These are phyloP conservation scores for Chunga burmeisteri DNA, from an alignment of 2,113 vertebrate species.

Conservation along the genomic window DNA sequence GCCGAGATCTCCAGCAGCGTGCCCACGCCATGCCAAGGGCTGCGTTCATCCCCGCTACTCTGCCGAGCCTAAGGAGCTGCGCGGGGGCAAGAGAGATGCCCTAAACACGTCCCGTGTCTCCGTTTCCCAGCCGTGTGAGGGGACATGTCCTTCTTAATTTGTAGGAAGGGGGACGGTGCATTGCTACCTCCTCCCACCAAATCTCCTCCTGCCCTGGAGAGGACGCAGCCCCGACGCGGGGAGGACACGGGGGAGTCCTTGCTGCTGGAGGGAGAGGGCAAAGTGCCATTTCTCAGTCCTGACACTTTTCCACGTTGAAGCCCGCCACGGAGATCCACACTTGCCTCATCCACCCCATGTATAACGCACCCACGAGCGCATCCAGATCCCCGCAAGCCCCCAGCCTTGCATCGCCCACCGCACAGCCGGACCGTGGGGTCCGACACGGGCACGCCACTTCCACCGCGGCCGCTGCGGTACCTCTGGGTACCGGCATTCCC, in stretches of 20 bases:
- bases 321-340: fast-evolving
- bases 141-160: fast-evolving
- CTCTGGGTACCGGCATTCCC: not conserved
- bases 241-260: fast-evolving
- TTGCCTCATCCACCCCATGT: fast-evolving
- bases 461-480: not conserved
- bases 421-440: fast-evolving
- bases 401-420: fast-evolving
- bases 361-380: no score
- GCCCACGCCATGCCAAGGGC: not conserved
- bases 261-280: not conserved
- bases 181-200: fast-evolving
- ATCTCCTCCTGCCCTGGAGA: not conserved
- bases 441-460: fast-evolving
- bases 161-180: fast-evolving
- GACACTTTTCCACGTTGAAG: not conserved
- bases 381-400: not conserved
- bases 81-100: fast-evolving
- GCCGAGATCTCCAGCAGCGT: not conserved
- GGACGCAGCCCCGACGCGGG: fast-evolving
- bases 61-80: not conserved
- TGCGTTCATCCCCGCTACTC: not conserved
- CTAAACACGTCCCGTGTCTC: not conserved
- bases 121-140: not conserved
- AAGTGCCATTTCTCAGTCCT: not conserved